Percentiles rank a stretch among this genome's conserved stretches.
Conservation (phyloP, 2,888 invertebrate genomes). For the Crematogaster levior region DNA sequence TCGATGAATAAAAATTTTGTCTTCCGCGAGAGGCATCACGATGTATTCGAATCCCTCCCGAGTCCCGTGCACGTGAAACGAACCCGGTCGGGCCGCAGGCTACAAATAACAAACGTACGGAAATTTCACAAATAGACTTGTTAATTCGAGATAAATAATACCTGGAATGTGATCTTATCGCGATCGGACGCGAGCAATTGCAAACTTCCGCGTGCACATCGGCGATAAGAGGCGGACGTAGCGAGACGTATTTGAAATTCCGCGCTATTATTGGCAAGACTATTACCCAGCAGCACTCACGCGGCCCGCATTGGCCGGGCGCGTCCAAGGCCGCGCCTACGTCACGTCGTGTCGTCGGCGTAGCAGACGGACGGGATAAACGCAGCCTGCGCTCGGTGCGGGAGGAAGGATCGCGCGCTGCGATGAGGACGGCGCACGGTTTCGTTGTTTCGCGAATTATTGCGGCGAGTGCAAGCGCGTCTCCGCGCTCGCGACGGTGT, state of each 20-base stretch:
- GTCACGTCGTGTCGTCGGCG: constrained; percentile 65
- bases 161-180: not conserved
- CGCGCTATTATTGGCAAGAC: constrained; percentile 44
- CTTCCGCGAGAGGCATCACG: not conserved
- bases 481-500: constrained; percentile 53
- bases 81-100: not conserved
- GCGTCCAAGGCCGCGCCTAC: constrained; percentile 68
- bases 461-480: constrained; percentile 44
- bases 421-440: constrained; percentile 57
- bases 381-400: constrained; percentile 29
- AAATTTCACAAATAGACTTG: not conserved
- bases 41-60: not conserved
- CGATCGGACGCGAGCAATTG: not conserved
- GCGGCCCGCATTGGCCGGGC: constrained; percentile 60
- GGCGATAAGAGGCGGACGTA: not conserved
- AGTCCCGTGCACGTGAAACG: not conserved
- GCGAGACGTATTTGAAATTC: constrained; percentile 57
- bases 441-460: constrained; percentile 54
- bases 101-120: not conserved
- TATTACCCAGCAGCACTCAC: constrained; percentile 6
- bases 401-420: constrained; percentile 56
- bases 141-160: not conserved
- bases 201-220: not conserved
- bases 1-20: constrained; percentile 26
- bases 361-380: constrained; percentile 62